Evolutionary conservation across 2,888 invertebrate genomes (phyloP), one percentile per base, ranked within the genome.

Genomic region (Spisula solida): DNA sequence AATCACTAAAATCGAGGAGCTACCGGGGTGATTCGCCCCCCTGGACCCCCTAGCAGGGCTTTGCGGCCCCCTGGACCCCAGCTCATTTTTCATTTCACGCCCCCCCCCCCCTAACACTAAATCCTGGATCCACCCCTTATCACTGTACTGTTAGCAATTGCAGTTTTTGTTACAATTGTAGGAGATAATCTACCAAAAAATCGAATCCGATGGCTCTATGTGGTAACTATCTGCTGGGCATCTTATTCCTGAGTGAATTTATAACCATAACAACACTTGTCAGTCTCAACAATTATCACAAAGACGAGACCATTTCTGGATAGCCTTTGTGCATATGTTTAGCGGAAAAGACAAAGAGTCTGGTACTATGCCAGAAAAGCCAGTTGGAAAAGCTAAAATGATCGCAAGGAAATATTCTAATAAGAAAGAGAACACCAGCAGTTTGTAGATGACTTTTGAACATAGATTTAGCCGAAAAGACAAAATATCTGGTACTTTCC

Each of bases 101-200:
- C n/a, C n/a, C n/a, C n/a, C n/a, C n/a, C n/a, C n/a, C n/a, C n/a
- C n/a, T n/a, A n/a, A n/a, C n/a, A n/a, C n/a, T n/a, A n/a, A n/a
- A n/a, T n/a, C n/a, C n/a, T n/a, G n/a, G n/a, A n/a, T n/a, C n/a
- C n/a, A n/a, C n/a, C n/a, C n/a, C n/a, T n/a, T n/a, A n/a, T n/a
- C n/a, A n/a, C n/a, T n/a, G 89, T 90, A 25, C 90, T 93, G 20
- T 88, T 93, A 14, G 89, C 91, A 0, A 89, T 92, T 80, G 88
- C 93, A 20, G 91, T 93, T 41, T 93, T 93, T 70, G 81, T 93
- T 47, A 92, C 93, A 0, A 75, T 92, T 70, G 92, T 93, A 14
- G 90, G 90, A 20, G 90, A 92, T 20, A 90, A 90, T 31, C 79
- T 93, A 47, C 92, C 93, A 5, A 88, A 88, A 31, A 87, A 1